These are phyloP conservation scores for Sinelater perroti DNA, from an alignment of 2,888 invertebrate species.

Conservation along the genomic window DNA sequence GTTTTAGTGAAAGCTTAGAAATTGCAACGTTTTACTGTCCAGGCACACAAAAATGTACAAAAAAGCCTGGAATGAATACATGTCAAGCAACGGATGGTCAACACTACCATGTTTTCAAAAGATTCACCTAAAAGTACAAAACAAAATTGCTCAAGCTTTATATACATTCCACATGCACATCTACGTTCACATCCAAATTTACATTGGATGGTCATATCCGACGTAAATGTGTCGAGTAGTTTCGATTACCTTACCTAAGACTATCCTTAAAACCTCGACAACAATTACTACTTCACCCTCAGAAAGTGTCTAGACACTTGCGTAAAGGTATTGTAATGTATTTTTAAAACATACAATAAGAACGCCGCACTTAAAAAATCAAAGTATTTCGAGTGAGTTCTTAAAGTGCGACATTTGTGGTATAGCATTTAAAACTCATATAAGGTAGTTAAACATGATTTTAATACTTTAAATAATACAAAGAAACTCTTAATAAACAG, in stretches of 20 bases:
- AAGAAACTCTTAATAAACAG: constrained; percentile 19
- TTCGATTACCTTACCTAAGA: constrained; percentile 23
- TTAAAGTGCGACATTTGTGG: constrained; percentile 50
- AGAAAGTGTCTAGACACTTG: not conserved
- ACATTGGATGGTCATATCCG: constrained; percentile 53
- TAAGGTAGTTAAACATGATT: constrained; percentile 49
- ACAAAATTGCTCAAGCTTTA: constrained; percentile 50
- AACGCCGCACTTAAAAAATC: not conserved
- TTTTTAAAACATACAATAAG: not conserved
- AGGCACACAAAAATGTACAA: constrained; percentile 33
- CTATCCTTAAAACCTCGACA: constrained; percentile 44
- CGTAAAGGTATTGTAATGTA: constrained; percentile 2
- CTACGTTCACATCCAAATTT: constrained; percentile 51
- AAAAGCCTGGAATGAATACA: constrained; percentile 47
- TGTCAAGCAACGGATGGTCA: constrained; percentile 50
- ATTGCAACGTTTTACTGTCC: constrained; percentile 51
- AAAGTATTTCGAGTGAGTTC: not conserved
- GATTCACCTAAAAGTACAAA: constrained; percentile 51
- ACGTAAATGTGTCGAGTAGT: constrained; percentile 52
- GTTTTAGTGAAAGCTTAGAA: constrained; percentile 52
- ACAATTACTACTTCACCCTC: constrained; percentile 19
- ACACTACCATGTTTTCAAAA: constrained; percentile 45
- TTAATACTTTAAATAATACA: constrained; percentile 52
- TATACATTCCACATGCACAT: constrained; percentile 50
- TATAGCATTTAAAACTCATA: constrained; percentile 48